These are phyloP conservation scores for Ochropacha duplaris DNA, from an alignment of 2,888 invertebrate species.

Conservation along the genomic window DNA sequence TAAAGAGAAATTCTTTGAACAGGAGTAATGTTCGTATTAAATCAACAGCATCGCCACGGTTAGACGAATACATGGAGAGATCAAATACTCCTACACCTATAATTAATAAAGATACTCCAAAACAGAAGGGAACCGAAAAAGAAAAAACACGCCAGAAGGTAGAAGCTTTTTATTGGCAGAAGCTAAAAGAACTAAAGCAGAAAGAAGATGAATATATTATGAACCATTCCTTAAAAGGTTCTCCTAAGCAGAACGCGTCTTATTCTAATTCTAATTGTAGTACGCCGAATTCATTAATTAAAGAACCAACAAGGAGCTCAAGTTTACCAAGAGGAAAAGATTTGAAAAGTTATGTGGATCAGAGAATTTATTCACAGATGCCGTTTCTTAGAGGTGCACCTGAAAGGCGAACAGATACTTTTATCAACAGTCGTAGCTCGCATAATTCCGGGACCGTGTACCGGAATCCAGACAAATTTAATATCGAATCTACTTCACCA, in stretches of 20 bases:
- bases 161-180: conserved; percentile 88
- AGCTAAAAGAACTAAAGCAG: conserved; percentile 84
- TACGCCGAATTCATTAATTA: conserved; percentile 44
- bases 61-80: conserved; percentile 25
- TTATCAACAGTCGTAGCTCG: conserved; percentile 40
- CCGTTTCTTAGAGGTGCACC: conserved; percentile 60
- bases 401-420: conserved; percentile 67
- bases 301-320: conserved; percentile 48
- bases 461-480: conserved; percentile 56
- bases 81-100: conserved; percentile 16
- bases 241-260: conserved; percentile 26
- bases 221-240: conserved; percentile 49
- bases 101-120: conserved; percentile 21
- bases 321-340: conserved; percentile 62
- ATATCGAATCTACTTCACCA: conserved; percentile 30
- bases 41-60: conserved; percentile 44
- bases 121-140: conserved; percentile 58
- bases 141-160: conserved; percentile 82
- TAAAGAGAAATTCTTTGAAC: conserved; percentile 61
- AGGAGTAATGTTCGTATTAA: conserved; percentile 46
- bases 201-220: conserved; percentile 83
- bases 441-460: conserved; percentile 54
- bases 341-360: conserved; percentile 42
- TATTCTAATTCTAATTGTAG: conserved; percentile 47
- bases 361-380: conserved; percentile 41